These are phyloP conservation scores for Acanthurus leucopareius DNA, from an alignment of 2,797 vertebrate species.

Conservation along the genomic window DNA sequence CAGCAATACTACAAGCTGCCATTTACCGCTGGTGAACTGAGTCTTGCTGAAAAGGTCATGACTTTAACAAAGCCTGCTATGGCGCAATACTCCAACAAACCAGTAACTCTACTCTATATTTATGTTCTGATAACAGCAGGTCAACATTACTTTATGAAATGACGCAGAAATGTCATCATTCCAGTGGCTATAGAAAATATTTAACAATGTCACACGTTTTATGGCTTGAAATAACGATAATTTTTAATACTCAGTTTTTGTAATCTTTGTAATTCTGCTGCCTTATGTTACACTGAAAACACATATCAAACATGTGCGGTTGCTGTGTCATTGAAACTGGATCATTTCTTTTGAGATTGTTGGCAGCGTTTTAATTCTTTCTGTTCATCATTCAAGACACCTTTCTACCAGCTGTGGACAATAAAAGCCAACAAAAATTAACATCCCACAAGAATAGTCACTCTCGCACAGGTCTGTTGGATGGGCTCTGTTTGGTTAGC, in stretches of 20 bases:
- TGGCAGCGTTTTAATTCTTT: not conserved
- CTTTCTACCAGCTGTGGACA: conserved; percentile 2
- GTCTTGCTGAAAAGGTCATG: conserved; percentile 24
- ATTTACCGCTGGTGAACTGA: not conserved
- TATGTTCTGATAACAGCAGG: conserved; percentile 13
- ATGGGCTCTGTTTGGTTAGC: conserved; percentile 28
- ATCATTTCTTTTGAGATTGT: not conserved
- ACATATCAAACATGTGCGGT: not conserved
- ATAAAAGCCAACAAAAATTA: conserved; percentile 31
- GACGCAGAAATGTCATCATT: not conserved
- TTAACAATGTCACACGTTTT: not conserved
- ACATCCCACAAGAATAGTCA: conserved; percentile 10
- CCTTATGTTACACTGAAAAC: not conserved
- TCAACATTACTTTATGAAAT: not conserved
- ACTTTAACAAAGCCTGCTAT: not conserved
- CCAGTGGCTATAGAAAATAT: not conserved
- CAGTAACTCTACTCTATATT: not conserved
- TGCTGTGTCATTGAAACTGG: not conserved
- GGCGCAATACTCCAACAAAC: conserved; percentile 14
- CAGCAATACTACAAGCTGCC: not conserved
- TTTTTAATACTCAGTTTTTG: not conserved
- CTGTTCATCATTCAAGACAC: conserved; percentile 23
- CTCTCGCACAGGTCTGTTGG: not conserved
- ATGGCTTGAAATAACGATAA: not conserved
- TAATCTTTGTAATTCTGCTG: not conserved